Evolutionary conservation across 2,113 vertebrate species (phyloP).

Genomic region (Dendrocopos noguchii): DNA sequence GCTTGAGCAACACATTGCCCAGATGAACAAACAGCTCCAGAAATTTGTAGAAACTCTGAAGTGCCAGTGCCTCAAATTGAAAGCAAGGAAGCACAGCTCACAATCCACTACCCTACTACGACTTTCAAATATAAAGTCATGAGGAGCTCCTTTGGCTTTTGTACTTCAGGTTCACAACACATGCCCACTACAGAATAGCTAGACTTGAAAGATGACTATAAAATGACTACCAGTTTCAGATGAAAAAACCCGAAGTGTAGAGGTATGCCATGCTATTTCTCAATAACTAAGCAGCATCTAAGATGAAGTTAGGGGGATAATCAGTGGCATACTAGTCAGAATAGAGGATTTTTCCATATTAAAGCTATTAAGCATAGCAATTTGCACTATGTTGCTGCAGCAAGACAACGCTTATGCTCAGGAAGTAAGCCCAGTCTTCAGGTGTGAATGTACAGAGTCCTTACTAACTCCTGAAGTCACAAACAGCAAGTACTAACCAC

Average conservation of each 20-base stretch:
- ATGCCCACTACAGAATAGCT: background rate
- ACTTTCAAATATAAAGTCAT: background rate
- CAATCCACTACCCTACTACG: background rate
- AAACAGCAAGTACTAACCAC: background rate
- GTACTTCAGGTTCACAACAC: background rate
- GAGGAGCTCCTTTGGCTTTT: background rate
- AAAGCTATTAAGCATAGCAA: background rate
- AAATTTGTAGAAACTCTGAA: background rate
- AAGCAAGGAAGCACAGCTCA: background rate
- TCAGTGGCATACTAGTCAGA: background rate
- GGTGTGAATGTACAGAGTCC: background rate
- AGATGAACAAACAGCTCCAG: constrained; percentile 24
- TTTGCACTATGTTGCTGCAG: background rate
- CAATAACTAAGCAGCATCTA: background rate
- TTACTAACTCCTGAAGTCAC: background rate
- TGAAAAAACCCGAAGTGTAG: background rate
- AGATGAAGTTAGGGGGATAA: background rate
- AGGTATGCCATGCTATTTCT: background rate
- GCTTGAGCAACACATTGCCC: background rate
- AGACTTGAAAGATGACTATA: background rate
- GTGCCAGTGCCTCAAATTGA: background rate
- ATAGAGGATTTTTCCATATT: background rate
- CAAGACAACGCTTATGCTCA: background rate
- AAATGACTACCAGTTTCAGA: background rate
- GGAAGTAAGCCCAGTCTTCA: background rate